A percentile compares a stretch with the other conserved stretches of the same genome.
phyloP scores from a whole-genome alignment of 2,797 vertebrate species.

The Graptemys geographica region DNA sequence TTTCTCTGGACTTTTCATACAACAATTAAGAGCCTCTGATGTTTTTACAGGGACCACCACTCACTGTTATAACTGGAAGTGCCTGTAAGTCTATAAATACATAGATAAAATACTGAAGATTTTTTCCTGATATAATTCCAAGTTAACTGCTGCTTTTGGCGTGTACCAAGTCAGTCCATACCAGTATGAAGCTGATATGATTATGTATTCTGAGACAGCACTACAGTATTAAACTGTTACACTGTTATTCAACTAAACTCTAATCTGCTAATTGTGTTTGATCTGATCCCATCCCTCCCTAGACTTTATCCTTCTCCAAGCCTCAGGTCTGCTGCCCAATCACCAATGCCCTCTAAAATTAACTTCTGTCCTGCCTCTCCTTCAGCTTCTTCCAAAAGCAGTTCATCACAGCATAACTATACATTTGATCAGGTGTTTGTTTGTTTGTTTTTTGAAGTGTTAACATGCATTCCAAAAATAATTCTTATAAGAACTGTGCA shows the following conservation, averaged over 20 bases:
- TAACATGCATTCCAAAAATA: background rate
- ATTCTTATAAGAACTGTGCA: background rate
- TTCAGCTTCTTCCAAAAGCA: background rate
- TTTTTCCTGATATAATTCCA: background rate
- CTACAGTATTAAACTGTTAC: background rate
- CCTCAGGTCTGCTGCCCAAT: background rate
- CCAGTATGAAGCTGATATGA: background rate
- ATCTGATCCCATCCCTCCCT: background rate
- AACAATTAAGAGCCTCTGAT: background rate
- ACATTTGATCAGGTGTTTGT: background rate
- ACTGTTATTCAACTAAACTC: background rate
- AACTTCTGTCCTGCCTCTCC: background rate
- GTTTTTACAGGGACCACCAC: background rate
- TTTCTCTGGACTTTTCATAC: background rate
- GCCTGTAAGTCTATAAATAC: background rate
- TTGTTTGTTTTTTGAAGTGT: background rate
- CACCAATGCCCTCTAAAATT: background rate
- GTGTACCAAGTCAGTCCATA: background rate
- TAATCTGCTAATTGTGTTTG: background rate
- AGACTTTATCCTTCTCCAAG: background rate
- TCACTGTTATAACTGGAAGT: background rate
- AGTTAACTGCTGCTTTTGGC: background rate
- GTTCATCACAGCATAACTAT: background rate
- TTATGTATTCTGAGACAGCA: background rate
- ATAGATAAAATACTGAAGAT: background rate